Evolutionary conservation across 1,140 invertebrate genomes (phyloP).

Genomic region (Drosophila punjabiensis): DNA sequence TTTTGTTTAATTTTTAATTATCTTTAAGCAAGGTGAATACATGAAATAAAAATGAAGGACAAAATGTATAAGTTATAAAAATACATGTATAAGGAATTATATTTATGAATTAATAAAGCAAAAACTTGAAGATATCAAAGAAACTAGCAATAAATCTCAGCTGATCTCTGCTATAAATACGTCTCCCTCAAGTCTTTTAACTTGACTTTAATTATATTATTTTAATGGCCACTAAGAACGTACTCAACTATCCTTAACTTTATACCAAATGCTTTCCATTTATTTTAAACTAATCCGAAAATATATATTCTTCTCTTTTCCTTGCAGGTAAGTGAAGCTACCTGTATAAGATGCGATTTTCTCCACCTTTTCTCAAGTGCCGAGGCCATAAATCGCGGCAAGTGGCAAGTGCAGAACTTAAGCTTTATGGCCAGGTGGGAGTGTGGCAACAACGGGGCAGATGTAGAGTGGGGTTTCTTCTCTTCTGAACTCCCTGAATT

Average conservation of each 20-base stretch:
- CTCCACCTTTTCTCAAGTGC: constrained; percentile 11
- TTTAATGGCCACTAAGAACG: background rate
- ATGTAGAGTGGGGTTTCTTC: background rate
- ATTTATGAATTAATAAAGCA: too few species aligned
- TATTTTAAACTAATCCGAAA: constrained; percentile 35
- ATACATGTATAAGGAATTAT: background rate
- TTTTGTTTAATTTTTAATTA: constrained; percentile 19
- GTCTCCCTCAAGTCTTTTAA: background rate
- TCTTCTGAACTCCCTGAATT: constrained; percentile 44
- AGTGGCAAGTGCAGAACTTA: constrained; percentile 66
- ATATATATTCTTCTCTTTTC: constrained; percentile 39
- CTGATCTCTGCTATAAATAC: background rate
- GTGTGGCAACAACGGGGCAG: constrained; percentile 7
- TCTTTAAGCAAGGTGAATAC: background rate
- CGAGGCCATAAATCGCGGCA: constrained; percentile 71
- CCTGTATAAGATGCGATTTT: constrained; percentile 20
- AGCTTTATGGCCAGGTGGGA: constrained; percentile 35
- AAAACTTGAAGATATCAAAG: background rate
- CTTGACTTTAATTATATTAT: background rate
- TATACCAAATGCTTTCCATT: constrained; percentile 20
- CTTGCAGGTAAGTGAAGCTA: constrained; percentile 71
- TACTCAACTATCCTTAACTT: background rate
- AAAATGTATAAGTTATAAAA: background rate
- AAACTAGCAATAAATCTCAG: background rate
- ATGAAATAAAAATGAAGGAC: background rate